Evolutionary conservation across 2,888 invertebrate genomes (phyloP), one percentile per base, ranked within the genome.

Genomic region (Oligia fasciuncula): DNA sequence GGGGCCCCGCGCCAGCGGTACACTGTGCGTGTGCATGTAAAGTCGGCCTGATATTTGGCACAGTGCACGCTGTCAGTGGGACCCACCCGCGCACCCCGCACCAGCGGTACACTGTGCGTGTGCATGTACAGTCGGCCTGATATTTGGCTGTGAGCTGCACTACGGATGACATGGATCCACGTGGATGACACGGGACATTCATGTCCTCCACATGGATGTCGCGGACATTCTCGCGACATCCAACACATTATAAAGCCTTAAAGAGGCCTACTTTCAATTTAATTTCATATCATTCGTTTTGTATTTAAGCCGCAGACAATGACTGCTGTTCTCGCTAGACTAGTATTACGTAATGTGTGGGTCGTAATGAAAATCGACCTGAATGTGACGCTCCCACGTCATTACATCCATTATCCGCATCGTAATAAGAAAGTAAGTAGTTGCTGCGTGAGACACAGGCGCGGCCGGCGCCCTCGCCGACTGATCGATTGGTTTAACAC

Each of bases 381-480:
- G 72, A 54, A 65, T 57, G 17, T 57, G 57, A 9, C 17, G 62
- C 54, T 81, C 54, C 68, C 49, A 49, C 57, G 63, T 11, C 69
- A 35, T 17, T 3, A 49, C 17, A 46, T 69, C n/a, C 14, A 70
- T 66, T 62, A 82, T 79, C 17, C 9, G 23, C 14, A 19, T 62
- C 49, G 66, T 63, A 66, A 71, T 54, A 73, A 62, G 62, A 79
- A 74, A 82, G 73, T 57, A 74, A 84, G 71, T 57, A 43, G 46
- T 70, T 17, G 51, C n/a, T 46, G 35, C 57, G 54, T 54, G n/a
- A 40, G 76, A 40, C 29, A 40, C 40, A 57, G 57, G 8, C 9
- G 40, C 67, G 67, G 35, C 40, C 40, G 40, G 40, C 40, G 40
- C 40, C 75, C 35, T 35, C 66, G n/a, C 19, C 54, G 14, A 49